Evolutionary conservation across 1,140 invertebrate genomes (phyloP), one percentile per base, ranked within the genome.

Genomic region (Oncopeltus fasciatus): DNA sequence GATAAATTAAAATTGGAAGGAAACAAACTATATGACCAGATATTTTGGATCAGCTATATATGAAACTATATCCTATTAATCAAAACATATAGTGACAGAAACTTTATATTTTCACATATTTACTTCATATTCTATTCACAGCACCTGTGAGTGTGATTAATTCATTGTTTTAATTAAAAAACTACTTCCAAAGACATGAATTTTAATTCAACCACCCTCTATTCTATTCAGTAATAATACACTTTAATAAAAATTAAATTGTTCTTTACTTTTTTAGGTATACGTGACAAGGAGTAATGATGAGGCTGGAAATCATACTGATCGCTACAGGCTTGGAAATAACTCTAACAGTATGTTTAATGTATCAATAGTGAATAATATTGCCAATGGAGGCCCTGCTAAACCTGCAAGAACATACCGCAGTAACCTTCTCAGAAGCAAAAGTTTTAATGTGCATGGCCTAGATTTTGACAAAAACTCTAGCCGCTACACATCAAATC

Each of bases 371-470:
- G 80, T 84, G 63, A 86, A 86, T 71, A 80, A 78, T 8, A 75
- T 82, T 2, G 73, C 77, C 11, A 78, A 77, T 72, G 75, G 75
- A 29, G 80, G 78, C 11, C 85, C 86, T 0, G 79, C 78, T 0
- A 88, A 88, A 71, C 85, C 84, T 1, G 83, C 85, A 29, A 73
- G 86, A 64, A 85, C 84, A 12, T 88, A 87, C 70, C 86, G 83
- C 68, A 82, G 85, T 1, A 76, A 76, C 33, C 72, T 91, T 12
- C 81, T 84, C 20, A 76, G 88, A 58, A 90, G 88, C 74, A 87
- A 90, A 72, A 90, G 87, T 72, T 89, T 92, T 73, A 89, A 87
- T 74, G 84, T 88, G 51, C 84, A 87, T 66, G 82, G 79, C 8
- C 43, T 61, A 14, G 64, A 69, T 27, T 47, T 46, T 31, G 28